A percentile compares a stretch with the other conserved stretches of the same genome.
Conservation (phyloP, 2,888 invertebrate species). For the Gryllus longicercus region DNA sequence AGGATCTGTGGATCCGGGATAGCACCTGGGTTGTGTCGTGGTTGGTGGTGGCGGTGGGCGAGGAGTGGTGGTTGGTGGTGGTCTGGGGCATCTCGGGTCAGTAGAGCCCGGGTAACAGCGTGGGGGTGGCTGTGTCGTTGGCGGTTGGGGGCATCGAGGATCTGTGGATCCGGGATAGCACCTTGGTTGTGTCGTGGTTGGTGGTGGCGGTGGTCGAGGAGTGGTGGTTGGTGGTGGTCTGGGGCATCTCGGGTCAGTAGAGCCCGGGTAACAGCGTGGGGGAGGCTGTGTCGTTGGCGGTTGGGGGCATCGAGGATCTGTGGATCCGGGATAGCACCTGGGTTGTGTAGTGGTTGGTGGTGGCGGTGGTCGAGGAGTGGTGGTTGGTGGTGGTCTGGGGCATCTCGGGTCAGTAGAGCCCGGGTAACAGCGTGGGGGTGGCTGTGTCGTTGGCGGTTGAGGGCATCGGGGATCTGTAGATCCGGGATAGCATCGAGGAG, state of each 20-base stretch:
- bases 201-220: constrained; percentile 25
- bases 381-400: constrained; percentile 18
- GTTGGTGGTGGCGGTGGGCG: constrained; percentile 18
- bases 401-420: too few relatives aligned
- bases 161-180: constrained; percentile 33
- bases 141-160: constrained; percentile 39
- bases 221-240: not conserved
- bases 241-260: constrained; percentile 33
- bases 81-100: constrained; percentile 42
- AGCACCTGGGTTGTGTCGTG: constrained; percentile 34
- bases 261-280: constrained; percentile 35
- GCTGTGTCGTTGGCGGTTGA: too few relatives aligned
- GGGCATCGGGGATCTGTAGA: constrained; percentile 43
- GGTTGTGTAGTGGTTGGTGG: too few relatives aligned
- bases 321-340: constrained; percentile 35
- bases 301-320: constrained; percentile 39
- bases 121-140: constrained; percentile 25
- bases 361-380: constrained; percentile 33
- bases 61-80: constrained; percentile 30
- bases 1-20: constrained; percentile 36
- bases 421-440: too few relatives aligned
- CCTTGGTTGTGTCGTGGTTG: constrained; percentile 1
- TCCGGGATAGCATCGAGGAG: constrained; percentile 37
- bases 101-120: constrained; percentile 42
- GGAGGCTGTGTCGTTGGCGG: constrained; percentile 33